Percentiles rank a stretch among this genome's conserved stretches.
phyloP scores from a whole-genome alignment of 1,140 invertebrate species.

The Diuraphis noxia region DNA sequence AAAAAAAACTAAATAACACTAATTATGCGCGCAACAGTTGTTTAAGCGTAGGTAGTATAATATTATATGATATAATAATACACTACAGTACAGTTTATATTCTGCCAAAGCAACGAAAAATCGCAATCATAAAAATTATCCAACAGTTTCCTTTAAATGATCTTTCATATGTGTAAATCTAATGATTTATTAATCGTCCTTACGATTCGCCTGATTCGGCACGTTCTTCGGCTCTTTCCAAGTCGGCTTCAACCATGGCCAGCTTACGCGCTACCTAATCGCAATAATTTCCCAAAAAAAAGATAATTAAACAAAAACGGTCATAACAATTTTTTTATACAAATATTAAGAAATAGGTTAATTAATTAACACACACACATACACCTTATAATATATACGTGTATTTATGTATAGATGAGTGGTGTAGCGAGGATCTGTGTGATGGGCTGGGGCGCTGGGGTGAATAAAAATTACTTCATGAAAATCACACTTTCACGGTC shows the following conservation, averaged over 20 bases:
- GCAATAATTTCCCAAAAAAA: slow-evolving; percentile 56
- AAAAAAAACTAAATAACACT: neutral
- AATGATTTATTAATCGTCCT: slow-evolving; percentile 63
- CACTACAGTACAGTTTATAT: neutral
- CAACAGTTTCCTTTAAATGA: slow-evolving; percentile 21
- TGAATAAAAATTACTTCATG: neutral
- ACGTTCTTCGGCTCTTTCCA: slow-evolving; percentile 99
- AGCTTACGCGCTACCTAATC: slow-evolving; percentile 99
- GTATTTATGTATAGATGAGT: neutral
- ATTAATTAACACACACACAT: neutral
- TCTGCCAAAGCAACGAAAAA: slow-evolving; percentile 33
- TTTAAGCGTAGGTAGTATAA: slow-evolving; percentile 32
- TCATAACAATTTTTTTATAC: neutral
- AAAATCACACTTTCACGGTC: neutral
- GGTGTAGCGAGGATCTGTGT: neutral
- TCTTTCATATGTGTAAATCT: slow-evolving; percentile 49
- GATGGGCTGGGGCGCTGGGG: fast-evolving
- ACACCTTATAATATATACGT: neutral
- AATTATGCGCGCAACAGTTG: slow-evolving; percentile 44
- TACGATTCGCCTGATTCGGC: slow-evolving; percentile 99
- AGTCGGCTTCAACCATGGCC: slow-evolving; percentile 99
- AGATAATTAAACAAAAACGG: slow-evolving; percentile 15
- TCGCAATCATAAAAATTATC: slow-evolving; percentile 52
- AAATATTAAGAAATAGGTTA: neutral
- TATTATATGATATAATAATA: neutral